Evolutionary conservation across 2,113 vertebrate species (phyloP), one percentile per base, ranked within the genome.

Genomic region (Dasyprocta punctata): DNA sequence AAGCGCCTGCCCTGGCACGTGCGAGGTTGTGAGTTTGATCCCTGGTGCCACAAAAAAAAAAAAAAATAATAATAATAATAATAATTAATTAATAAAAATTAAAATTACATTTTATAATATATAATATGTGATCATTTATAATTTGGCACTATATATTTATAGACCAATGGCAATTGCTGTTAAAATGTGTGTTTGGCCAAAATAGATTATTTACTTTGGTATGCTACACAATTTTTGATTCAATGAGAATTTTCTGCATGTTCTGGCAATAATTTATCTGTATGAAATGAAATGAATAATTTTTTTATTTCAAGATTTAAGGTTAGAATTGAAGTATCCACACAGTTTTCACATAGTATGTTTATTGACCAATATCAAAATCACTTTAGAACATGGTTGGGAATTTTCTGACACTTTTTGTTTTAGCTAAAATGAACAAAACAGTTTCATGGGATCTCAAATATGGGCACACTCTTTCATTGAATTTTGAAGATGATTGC

Each of bases 311-410:
- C 22, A 86, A 1, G 0, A 81, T 92, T 94, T 94, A 20, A 36
- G 71, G 54, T 65, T 92, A 97, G 78, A 89, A 1, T 19, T 58
- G 30, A 97, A 58, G 41, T 83, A 92, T 71, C 28, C 2, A 33
- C 30, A 52, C 0, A 5, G 2, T 52, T 5, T 81, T 94, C 33
- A 3, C 2, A 36, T 14, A 94, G 10, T 73, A 0, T 0, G 17
- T 90, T 97, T 91, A 47, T 61, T 90, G 8, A 56, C 33, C 8
- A 1, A n/a, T 65, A 87, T 63, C 75, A 89, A 96, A 96, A 92
- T 86, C 83, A 63, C 4, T 1, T 88, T 0, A 28, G 5, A 33
- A 1, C 85, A 56, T 78, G 0, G 0, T 82, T 96, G 58, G 22
- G 47, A 82, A 84, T 33, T 75, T 96, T 17, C 7, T 80, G 54